Evolutionary conservation across 35 echinoderm and acorn worm genomes (phyloP), one percentile per base, ranked within the genome.

Genomic region (Ophioderma brevispina): DNA sequence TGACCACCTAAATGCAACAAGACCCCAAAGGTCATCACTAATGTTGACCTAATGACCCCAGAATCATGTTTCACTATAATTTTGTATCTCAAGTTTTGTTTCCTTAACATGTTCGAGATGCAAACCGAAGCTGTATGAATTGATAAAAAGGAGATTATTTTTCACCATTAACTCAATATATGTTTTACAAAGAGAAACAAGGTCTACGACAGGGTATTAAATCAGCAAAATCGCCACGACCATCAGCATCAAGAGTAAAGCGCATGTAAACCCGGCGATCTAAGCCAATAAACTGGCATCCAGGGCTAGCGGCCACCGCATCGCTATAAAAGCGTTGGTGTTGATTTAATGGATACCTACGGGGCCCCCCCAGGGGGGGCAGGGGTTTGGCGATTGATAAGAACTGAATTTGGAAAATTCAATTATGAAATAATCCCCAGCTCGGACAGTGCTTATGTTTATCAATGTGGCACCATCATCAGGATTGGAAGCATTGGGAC

Each of bases 371-470:
- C n/a, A n/a, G n/a, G n/a, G n/a, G n/a, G n/a, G n/a, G n/a, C n/a
- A n/a, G 8, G 8, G 21, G 21, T 11, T 11, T 52, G 21, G 21
- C 8, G 21, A 52, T 11, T 70, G 59, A 70, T 25, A 70, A 70
- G n/a, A 70, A 70, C 15, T 70, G 59, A 70, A 70, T 30, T 70
- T 70, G 59, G 59, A 70, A 70, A n/a, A n/a, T n/a, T 70, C n/a
- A 15, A 70, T 15, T 70, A 70, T 70, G 59, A 70, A 70, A 70
- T 70, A 6, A 70, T 70, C 15, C 59, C 41, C 4, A 17, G 5
- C 17, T 17, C 41, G 5, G 41, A 46, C 41, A 46, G 41, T 46
- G 41, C 17, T 46, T 46, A 25, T 30, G 1, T 13, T 25, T 70
- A 25, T 18, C 28, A 70, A 30, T 70, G 6, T 13, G 2, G n/a